Evolutionary conservation across 2,888 invertebrate species (phyloP).

Genomic region (Altica lythri): DNA sequence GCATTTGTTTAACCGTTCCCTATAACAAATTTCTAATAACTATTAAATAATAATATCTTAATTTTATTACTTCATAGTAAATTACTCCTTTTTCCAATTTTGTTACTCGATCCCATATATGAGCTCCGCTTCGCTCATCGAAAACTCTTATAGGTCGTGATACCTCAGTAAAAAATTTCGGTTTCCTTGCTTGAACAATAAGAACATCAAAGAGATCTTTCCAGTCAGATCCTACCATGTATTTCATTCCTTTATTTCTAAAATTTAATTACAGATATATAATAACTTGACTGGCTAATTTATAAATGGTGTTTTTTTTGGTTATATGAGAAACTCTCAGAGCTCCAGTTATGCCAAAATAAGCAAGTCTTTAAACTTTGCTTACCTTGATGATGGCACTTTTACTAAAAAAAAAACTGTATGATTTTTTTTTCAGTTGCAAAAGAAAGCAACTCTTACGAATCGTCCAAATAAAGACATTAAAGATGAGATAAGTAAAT

Average conservation of each 20-base stretch:
- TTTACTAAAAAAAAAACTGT: no score
- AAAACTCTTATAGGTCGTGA: constrained; percentile 89
- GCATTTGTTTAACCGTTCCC: constrained; percentile 92
- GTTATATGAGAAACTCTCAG: no score
- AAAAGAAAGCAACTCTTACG: no score
- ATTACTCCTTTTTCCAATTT: constrained; percentile 85
- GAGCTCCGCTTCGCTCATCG: constrained; percentile 78
- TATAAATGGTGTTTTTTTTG: no score
- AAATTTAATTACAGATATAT: constrained; percentile 44
- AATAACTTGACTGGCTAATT: no score
- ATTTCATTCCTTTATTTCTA: constrained; percentile 90
- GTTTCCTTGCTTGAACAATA: constrained; percentile 94
- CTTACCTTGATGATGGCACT: no score
- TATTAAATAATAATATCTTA: not conserved
- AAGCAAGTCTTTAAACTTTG: no score
- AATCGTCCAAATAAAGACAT: no score
- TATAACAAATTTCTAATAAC: constrained; percentile 52
- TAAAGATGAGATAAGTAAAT: no score
- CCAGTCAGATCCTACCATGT: constrained; percentile 88
- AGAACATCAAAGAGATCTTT: constrained; percentile 90
- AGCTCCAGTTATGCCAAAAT: no score
- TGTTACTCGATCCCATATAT: constrained; percentile 90
- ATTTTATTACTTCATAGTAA: constrained; percentile 77
- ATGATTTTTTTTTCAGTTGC: no score
- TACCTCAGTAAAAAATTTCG: constrained; percentile 92